These are phyloP conservation scores for Pyrrhia umbra DNA, from an alignment of 2,888 invertebrate genomes.

Conservation along the genomic window DNA sequence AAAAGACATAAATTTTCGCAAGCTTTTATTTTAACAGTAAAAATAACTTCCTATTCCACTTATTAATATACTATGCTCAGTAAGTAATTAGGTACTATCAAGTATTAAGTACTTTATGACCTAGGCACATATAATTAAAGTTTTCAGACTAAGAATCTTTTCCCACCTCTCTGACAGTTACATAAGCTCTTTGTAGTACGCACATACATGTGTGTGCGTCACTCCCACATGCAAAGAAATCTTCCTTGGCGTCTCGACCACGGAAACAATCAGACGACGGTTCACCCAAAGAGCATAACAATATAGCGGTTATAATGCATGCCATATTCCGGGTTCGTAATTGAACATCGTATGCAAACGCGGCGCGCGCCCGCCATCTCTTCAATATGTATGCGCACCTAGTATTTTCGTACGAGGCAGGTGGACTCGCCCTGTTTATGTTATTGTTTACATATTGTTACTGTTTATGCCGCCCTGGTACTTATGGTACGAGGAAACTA, in stretches of 20 bases:
- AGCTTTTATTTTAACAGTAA: too few relatives aligned
- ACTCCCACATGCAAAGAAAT: constrained; percentile 58
- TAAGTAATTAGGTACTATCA: too few relatives aligned
- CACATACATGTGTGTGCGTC: neutral
- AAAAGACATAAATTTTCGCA: too few relatives aligned
- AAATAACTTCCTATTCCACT: too few relatives aligned
- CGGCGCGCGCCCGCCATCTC: constrained; percentile 81
- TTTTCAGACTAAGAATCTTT: neutral
- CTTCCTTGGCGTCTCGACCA: constrained; percentile 59
- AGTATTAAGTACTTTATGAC: too few relatives aligned
- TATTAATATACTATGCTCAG: too few relatives aligned
- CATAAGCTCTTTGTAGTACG: neutral
- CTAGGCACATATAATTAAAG: neutral
- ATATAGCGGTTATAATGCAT: constrained; percentile 78
- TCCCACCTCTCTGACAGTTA: neutral
- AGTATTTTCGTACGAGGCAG: constrained; percentile 78
- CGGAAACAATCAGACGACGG: constrained; percentile 71
- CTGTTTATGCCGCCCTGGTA: constrained; percentile 45
- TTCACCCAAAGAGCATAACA: constrained; percentile 77
- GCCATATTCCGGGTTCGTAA: constrained; percentile 84
- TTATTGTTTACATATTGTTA: constrained; percentile 70
- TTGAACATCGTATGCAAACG: constrained; percentile 87
- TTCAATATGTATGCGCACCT: constrained; percentile 84
- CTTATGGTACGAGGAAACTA: constrained; percentile 38
- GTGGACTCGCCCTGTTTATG: constrained; percentile 76